phyloP scores from a whole-genome alignment of 2,797 vertebrate genomes.

The Arctocebus calabarensis region DNA sequence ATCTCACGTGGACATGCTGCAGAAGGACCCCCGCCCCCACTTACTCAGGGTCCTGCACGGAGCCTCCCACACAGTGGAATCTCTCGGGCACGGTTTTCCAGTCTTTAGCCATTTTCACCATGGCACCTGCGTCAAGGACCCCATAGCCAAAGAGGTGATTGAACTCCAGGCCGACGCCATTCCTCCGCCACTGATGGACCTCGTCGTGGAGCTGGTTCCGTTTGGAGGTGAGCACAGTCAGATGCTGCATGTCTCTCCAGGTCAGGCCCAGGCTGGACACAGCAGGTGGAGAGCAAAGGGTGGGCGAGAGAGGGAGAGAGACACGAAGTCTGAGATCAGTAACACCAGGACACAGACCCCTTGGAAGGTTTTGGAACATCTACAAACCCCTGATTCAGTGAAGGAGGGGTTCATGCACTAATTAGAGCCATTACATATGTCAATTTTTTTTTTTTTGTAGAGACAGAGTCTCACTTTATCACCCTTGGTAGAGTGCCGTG shows the following conservation, averaged over 20 bases:
- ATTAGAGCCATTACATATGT: not conserved
- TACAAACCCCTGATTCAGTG: not conserved
- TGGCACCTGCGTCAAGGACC: conserved; percentile 97
- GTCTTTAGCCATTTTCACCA: conserved; percentile 98
- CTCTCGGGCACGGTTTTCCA: conserved; percentile 98
- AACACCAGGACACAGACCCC: not conserved
- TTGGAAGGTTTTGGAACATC: not conserved
- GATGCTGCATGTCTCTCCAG: conserved; percentile 98
- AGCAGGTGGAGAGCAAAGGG: not conserved
- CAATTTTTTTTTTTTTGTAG: not conserved
- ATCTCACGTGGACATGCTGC: not conserved
- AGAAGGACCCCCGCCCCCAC: conserved; percentile 80
- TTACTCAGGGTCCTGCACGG: conserved; percentile 95
- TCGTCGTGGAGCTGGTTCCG: conserved; percentile 99
- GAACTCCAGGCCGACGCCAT: conserved; percentile 98
- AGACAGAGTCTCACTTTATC: too few relatives aligned
- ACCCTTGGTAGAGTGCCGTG: too few relatives aligned
- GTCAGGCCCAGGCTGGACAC: conserved; percentile 92
- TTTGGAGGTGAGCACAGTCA: conserved; percentile 98
- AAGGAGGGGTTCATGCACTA: not conserved
- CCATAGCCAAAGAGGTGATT: conserved; percentile 99
- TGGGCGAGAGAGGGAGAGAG: not conserved
- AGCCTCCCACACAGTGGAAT: conserved; percentile 98
- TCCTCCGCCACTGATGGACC: conserved; percentile 97
- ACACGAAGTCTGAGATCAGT: not conserved